Evolutionary conservation across 2,797 vertebrate genomes (phyloP).

Genomic region (Anabas testudineus): DNA sequence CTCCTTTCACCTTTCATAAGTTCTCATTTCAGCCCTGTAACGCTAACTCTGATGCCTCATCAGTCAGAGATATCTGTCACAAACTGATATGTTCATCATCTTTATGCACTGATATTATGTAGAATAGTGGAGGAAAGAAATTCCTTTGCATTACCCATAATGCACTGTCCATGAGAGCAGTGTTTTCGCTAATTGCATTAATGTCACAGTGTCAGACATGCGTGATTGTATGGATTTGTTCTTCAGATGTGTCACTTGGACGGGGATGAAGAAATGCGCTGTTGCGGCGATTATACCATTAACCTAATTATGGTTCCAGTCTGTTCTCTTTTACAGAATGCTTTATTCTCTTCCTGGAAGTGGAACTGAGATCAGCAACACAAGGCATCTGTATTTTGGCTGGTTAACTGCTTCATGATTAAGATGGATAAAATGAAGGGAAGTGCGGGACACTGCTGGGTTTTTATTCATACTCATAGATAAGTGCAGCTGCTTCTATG

Average conservation of each 20-base stretch:
- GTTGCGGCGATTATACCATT: background rate
- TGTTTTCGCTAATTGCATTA: background rate
- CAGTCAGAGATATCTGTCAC: no score
- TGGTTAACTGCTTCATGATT: slow-evolving; percentile 26
- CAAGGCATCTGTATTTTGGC: slow-evolving; percentile 9
- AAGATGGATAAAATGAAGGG: slow-evolving; percentile 23
- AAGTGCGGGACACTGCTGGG: slow-evolving; percentile 37
- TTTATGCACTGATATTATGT: slow-evolving; percentile 2
- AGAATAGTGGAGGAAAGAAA: background rate
- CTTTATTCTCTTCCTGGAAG: background rate
- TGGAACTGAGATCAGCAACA: slow-evolving; percentile 7
- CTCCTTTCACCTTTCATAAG: no score
- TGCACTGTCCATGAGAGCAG: background rate
- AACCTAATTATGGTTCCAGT: slow-evolving; percentile 7
- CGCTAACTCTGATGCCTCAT: no score
- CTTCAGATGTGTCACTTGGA: slow-evolving; percentile 2
- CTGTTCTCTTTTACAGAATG: background rate
- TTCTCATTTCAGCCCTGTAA: no score
- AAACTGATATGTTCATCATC: no score
- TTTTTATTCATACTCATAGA: slow-evolving; percentile 38
- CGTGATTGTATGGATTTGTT: background rate
- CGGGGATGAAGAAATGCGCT: background rate
- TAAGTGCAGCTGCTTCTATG: slow-evolving; percentile 60
- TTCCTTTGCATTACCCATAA: background rate
- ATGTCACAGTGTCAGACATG: background rate